A percentile compares a stretch with the other conserved stretches of the same genome.
Conservation (phyloP, 2,888 invertebrate genomes). For the Tenodera sinensis region DNA sequence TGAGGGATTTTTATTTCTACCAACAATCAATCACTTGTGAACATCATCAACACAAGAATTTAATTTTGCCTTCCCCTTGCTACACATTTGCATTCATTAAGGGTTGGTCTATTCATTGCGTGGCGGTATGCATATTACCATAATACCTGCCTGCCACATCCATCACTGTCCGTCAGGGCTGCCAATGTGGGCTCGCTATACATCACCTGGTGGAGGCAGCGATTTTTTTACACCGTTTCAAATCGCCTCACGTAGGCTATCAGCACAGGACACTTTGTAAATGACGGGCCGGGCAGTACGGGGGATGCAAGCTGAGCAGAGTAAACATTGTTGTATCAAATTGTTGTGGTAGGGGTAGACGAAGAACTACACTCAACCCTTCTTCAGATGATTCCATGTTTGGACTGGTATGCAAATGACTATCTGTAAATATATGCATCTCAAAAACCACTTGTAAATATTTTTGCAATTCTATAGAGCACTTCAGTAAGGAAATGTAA, state of each 20-base stretch:
- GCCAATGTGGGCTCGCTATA: background rate
- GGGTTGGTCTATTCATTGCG: background rate
- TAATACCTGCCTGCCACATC: conserved; percentile 11
- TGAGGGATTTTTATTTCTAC: background rate
- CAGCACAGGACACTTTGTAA: background rate
- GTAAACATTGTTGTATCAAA: background rate
- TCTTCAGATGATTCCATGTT: too few species aligned
- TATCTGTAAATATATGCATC: too few species aligned
- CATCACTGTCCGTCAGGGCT: conserved; percentile 12
- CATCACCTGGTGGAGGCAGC: background rate
- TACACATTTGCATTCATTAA: background rate
- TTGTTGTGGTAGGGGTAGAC: background rate
- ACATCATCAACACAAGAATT: background rate
- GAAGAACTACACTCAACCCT: background rate
- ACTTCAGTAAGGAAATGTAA: accelerated
- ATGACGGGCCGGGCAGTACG: background rate
- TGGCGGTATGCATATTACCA: background rate
- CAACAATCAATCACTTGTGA: background rate
- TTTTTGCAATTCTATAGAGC: too few species aligned
- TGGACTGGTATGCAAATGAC: too few species aligned
- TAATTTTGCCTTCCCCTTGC: background rate
- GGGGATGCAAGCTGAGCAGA: background rate
- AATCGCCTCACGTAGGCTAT: conserved; percentile 11
- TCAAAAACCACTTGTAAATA: too few species aligned
- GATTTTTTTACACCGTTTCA: background rate